A percentile compares a stretch with the other conserved stretches of the same genome.
These are phyloP conservation scores for Digitonthophagus gazella DNA, from an alignment of 2,888 invertebrate species.

Conservation along the genomic window DNA sequence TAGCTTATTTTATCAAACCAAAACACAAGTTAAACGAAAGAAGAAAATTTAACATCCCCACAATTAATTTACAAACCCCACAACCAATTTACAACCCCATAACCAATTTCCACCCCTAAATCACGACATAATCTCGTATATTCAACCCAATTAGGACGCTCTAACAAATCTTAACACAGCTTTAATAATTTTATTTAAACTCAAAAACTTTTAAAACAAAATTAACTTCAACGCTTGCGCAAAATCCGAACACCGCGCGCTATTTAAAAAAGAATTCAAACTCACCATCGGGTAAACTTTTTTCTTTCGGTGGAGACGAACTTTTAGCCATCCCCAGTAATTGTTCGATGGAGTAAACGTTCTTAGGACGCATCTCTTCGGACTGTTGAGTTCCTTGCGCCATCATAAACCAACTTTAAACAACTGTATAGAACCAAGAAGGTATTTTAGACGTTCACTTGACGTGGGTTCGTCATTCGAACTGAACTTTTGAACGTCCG, in stretches of 20 bases:
- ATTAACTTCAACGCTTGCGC: neutral
- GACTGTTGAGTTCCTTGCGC: conserved; percentile 38
- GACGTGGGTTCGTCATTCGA: conserved; percentile 22
- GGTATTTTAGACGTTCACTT: neutral
- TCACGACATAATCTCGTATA: too few species aligned
- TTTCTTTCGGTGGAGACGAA: conserved; percentile 32
- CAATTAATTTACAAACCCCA: neutral
- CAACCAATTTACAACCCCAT: neutral
- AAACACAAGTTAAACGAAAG: too few species aligned
- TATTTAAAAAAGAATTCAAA: too few species aligned
- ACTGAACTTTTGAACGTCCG: conserved; percentile 40
- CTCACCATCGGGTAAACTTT: conserved; percentile 43
- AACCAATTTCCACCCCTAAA: too few species aligned
- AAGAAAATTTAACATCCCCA: too few species aligned
- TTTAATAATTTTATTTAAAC: too few species aligned
- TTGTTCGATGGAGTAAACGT: conserved; percentile 52
- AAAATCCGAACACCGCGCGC: neutral
- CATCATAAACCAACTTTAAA: conserved; percentile 30
- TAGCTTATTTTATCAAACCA: too few species aligned
- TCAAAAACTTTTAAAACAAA: too few species aligned
- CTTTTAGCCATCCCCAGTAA: conserved; percentile 47
- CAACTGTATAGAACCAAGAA: neutral
- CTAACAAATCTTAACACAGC: too few species aligned
- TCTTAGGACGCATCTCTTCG: conserved; percentile 46
- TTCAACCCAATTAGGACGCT: too few species aligned